Conservation (phyloP, 2,888 invertebrate genomes). For the Monopis laevigella region DNA sequence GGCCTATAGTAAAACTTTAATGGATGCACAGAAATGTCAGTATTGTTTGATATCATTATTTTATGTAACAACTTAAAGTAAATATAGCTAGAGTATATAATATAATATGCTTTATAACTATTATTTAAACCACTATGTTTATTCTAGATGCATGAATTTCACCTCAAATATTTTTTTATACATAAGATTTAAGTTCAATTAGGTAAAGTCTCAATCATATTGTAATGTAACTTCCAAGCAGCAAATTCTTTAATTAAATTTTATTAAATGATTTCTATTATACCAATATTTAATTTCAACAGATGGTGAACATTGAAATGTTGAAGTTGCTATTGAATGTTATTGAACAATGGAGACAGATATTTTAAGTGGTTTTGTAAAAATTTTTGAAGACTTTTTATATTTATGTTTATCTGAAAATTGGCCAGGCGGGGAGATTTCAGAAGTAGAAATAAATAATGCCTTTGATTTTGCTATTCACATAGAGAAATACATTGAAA, state of each 20-base stretch:
- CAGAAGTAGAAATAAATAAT: constrained; percentile 52
- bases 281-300: constrained; percentile 31
- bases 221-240: constrained; percentile 46
- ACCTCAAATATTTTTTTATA: too few relatives aligned
- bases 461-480: constrained; percentile 61
- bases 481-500: constrained; percentile 60
- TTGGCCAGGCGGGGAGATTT: constrained; percentile 51
- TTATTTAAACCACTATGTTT: too few relatives aligned
- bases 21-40: too few relatives aligned
- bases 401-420: constrained; percentile 50
- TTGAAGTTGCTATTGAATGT: constrained; percentile 40
- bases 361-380: too few relatives aligned
- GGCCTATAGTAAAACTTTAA: too few relatives aligned
- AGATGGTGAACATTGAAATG: constrained; percentile 45
- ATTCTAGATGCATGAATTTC: too few relatives aligned
- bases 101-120: too few relatives aligned
- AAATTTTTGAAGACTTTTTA: constrained; percentile 64
- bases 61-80: too few relatives aligned
- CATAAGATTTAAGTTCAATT: too few relatives aligned
- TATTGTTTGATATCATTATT: too few relatives aligned
- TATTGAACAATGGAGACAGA: constrained; percentile 6
- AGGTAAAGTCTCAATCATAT: constrained; percentile 14
- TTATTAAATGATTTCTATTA: constrained; percentile 4
- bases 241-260: constrained; percentile 16
- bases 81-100: too few relatives aligned